Percentiles rank a stretch among this genome's conserved stretches.
These are phyloP conservation scores for Lasioglossum morio DNA, from an alignment of 2,888 invertebrate species.

Conservation along the genomic window DNA sequence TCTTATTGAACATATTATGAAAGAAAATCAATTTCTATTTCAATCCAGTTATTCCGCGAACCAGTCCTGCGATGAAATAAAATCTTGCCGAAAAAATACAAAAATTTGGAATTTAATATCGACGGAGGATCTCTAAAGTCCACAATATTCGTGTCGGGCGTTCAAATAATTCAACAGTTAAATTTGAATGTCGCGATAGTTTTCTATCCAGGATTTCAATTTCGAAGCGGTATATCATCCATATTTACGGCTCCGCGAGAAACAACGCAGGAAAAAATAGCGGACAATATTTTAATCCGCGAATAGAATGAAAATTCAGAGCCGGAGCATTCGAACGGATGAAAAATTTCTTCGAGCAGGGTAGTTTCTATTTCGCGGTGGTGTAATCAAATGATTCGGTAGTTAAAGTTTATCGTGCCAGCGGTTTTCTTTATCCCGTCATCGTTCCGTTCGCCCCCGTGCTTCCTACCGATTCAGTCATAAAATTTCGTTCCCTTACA, in stretches of 20 bases:
- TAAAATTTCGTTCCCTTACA: slow-evolving; percentile 55
- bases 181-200: not conserved
- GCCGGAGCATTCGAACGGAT: not conserved
- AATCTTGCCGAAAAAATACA: not conserved
- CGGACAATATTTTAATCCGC: not conserved
- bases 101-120: not conserved
- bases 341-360: not conserved
- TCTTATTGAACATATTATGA: too few relatives aligned
- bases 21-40: too few relatives aligned
- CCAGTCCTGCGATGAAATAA: not conserved
- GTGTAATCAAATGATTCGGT: slow-evolving; percentile 36
- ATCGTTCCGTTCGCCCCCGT: not conserved
- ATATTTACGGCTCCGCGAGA: not conserved
- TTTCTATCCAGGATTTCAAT: not conserved
- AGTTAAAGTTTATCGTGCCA: slow-evolving; percentile 39
- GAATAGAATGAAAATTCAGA: not conserved
- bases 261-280: not conserved
- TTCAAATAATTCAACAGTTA: not conserved
- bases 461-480: slow-evolving; percentile 22
- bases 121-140: not conserved
- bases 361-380: not conserved
- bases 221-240: not conserved
- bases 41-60: not conserved
- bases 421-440: slow-evolving; percentile 7
- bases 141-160: not conserved